phyloP scores from a whole-genome alignment of 2,888 invertebrate genomes.

The Cephus nigrinus region DNA sequence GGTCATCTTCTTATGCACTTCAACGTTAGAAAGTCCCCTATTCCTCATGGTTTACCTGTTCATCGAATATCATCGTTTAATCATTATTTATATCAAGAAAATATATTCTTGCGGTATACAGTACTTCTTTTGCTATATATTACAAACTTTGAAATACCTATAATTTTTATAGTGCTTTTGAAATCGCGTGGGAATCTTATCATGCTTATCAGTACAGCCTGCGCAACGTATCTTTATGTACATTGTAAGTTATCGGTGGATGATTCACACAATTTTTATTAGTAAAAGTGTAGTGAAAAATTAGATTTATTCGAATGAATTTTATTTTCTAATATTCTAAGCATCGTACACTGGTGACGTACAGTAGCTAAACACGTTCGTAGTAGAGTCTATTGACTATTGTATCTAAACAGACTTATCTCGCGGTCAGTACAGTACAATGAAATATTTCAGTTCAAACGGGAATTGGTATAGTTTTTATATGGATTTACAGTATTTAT shows the following conservation, averaged over 20 bases:
- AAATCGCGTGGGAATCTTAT: not conserved
- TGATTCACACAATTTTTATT: not conserved
- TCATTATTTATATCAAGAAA: not conserved
- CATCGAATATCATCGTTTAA: not conserved
- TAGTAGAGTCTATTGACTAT: not conserved
- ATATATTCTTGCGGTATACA: not conserved
- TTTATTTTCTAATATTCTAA: not conserved
- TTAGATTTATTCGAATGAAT: not conserved
- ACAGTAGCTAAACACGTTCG: not conserved
- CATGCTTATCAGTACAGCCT: not conserved
- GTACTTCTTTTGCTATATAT: not conserved
- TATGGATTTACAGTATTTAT: constrained; percentile 30
- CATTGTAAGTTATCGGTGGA: not conserved
- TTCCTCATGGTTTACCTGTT: not conserved
- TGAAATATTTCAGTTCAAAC: not conserved
- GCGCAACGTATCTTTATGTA: not conserved
- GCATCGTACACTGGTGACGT: not conserved
- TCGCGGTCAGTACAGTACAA: not conserved
- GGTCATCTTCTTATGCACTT: not conserved
- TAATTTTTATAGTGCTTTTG: not conserved
- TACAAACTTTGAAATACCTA: not conserved
- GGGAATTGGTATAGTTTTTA: not conserved
- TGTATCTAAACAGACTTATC: not conserved
- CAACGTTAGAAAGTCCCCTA: not conserved
- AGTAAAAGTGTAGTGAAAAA: not conserved